Evolutionary conservation across 2,797 vertebrate genomes (phyloP).

Genomic region (Neosalanx taihuensis): DNA sequence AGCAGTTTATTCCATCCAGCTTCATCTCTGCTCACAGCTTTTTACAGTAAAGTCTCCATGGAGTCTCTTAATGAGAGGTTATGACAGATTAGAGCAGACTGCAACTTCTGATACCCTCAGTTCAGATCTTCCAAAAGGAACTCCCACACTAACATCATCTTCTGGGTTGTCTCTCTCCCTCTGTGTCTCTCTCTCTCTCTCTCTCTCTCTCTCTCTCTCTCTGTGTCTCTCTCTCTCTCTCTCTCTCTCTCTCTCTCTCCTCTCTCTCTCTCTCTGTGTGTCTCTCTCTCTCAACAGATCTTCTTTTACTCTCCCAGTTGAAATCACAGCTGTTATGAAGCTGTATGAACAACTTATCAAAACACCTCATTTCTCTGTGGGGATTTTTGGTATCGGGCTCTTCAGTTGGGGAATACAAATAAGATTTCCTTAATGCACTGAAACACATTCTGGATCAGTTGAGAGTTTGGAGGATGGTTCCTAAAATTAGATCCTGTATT

Average conservation of each 20-base stretch:
- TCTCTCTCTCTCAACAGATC: slow-evolving; percentile 54
- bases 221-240: no score
- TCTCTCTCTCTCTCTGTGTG: no score
- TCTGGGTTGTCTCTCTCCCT: slow-evolving; percentile 56
- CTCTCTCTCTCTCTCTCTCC: no score
- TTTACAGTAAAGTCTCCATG: slow-evolving; percentile 61
- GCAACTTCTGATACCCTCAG: slow-evolving; percentile 66
- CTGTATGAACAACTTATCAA: slow-evolving; percentile 65
- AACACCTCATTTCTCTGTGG: slow-evolving; percentile 53
- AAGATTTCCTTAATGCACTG: not conserved
- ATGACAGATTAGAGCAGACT: slow-evolving; percentile 62
- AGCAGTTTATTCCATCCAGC: slow-evolving; percentile 39
- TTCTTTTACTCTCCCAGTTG: slow-evolving; percentile 38
- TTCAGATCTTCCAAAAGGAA: slow-evolving; percentile 70
- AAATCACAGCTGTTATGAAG: slow-evolving; percentile 59
- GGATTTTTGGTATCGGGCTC: slow-evolving; percentile 32
- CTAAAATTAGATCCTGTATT: not conserved
- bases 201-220: no score
- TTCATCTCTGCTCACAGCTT: slow-evolving; percentile 66
- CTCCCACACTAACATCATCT: slow-evolving; percentile 66
- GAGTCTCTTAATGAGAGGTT: slow-evolving; percentile 58
- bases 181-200: no score
- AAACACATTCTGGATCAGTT: not conserved
- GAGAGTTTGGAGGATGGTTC: not conserved
- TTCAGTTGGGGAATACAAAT: not conserved